A percentile compares a stretch with the other conserved stretches of the same genome.
Evolutionary conservation across 2,797 vertebrate genomes (phyloP).

Genomic region (Paramormyrops hopkinsi): DNA sequence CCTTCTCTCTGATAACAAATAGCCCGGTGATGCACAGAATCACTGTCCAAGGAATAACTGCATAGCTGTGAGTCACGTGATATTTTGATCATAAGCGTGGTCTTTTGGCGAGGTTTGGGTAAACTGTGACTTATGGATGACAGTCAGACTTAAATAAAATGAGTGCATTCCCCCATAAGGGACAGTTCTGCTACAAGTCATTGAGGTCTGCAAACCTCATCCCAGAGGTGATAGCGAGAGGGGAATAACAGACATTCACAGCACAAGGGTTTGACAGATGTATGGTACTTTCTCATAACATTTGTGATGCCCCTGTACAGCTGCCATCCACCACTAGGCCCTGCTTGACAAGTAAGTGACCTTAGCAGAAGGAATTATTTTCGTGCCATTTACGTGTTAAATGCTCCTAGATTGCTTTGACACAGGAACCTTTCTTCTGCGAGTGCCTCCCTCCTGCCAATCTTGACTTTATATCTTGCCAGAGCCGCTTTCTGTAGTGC

Average conservation of each 20-base stretch:
- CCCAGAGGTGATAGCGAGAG: not conserved
- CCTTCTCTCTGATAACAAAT: not conserved
- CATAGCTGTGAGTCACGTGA: not conserved
- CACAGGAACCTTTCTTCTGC: not conserved
- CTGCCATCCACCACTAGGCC: not conserved
- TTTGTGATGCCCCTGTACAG: not conserved
- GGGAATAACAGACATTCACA: not conserved
- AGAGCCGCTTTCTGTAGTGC: not conserved
- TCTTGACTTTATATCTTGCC: not conserved
- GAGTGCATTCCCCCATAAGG: not conserved
- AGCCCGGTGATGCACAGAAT: not conserved
- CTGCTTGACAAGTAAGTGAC: slow-evolving; percentile 4
- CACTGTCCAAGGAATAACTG: not conserved
- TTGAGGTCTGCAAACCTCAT: not conserved
- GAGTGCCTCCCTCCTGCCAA: not conserved
- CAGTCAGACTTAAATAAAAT: not conserved
- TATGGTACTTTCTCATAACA: not conserved
- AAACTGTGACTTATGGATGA: not conserved
- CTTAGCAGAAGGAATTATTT: not conserved
- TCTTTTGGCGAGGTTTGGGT: not conserved
- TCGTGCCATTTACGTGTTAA: slow-evolving; percentile 2
- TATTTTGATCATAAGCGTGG: not conserved
- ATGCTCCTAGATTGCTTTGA: not conserved
- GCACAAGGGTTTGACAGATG: not conserved
- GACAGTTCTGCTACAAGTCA: not conserved